Conservation (phyloP, 2,888 invertebrate genomes). For the Tenthredo distinguenda region DNA sequence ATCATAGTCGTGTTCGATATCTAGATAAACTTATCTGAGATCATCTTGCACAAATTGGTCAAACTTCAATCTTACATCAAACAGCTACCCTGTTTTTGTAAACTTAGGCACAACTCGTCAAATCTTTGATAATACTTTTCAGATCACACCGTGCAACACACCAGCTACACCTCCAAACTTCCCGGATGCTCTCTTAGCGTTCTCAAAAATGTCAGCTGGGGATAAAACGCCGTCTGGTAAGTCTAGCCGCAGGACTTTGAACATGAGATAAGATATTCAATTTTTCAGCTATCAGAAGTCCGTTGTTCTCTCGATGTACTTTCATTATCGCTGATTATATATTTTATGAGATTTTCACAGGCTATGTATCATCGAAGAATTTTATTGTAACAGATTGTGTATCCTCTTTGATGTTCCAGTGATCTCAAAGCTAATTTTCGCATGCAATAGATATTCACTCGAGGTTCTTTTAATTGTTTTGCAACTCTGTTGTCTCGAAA, state of each 20-base stretch:
- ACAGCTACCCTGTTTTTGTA: background rate
- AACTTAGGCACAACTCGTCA: background rate
- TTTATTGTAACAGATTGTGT: background rate
- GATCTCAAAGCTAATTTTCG: background rate
- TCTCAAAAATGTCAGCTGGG: conserved; percentile 91
- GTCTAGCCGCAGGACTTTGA: conserved; percentile 31
- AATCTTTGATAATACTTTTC: conserved; percentile 68
- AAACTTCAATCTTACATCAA: no score
- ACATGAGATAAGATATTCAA: background rate
- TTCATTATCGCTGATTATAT: background rate
- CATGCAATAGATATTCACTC: no score
- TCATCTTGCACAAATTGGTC: background rate
- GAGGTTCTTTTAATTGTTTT: no score
- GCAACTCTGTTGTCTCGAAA: background rate
- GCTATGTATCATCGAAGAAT: background rate
- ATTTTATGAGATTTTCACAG: no score
- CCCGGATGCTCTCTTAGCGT: conserved; percentile 93
- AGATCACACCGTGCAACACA: conserved; percentile 96
- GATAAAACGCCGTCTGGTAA: conserved; percentile 79
- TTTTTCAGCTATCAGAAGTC: background rate
- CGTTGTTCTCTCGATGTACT: background rate
- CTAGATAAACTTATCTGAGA: background rate
- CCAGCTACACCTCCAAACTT: conserved; percentile 97
- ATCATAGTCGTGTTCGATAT: background rate
- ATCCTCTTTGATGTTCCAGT: background rate